Evolutionary conservation across 2,888 invertebrate genomes (phyloP), one percentile per base, ranked within the genome.

Genomic region (Drosophila sordidula): DNA sequence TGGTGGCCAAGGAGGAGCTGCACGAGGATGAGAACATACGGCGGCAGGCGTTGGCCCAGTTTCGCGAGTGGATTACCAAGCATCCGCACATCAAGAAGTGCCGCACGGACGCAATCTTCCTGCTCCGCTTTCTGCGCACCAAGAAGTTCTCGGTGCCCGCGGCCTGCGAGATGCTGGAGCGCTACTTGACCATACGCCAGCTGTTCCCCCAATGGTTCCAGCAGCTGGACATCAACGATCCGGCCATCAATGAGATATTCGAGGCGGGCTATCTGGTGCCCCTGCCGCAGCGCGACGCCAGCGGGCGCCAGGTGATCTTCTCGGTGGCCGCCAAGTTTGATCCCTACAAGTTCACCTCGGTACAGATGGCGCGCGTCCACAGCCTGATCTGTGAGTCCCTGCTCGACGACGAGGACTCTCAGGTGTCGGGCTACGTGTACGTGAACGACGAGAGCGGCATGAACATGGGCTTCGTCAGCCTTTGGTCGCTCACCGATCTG

Each of bases 111-210:
- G 93, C 96, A 0, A 94, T 95, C 6, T 98, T 98, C 90, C 93
- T 97, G 14, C 93, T 98, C 42, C 94, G 97, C 46, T 98, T 98
- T 87, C 94, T 98, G 12, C 94, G 97, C 39, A 96, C 96, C 44
- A 97, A 97, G 92, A 98, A 97, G 91, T 98, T 96, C 92, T 96
- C 96, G 36, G 95, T 98, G 18, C 96, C 96, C 0, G 94, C 96
- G 90, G 96, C 98, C 0, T 96, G 97, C 84, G 96, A 96, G 71
- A 96, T 98, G 95, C 92, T 98, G 75, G 97, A 98, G 91, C 94
- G 96, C 50, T 98, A 98, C 91, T 93, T 98, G 58, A 96, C 96
- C 32, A 96, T 97, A 75, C 93, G 98, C 6, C 96, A 97, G 91
- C 93, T 97, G 85, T 96, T 97, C 88, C 96, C 97, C 0, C 94